Conservation (phyloP, 2,888 invertebrate genomes). For the Catocala nupta region DNA sequence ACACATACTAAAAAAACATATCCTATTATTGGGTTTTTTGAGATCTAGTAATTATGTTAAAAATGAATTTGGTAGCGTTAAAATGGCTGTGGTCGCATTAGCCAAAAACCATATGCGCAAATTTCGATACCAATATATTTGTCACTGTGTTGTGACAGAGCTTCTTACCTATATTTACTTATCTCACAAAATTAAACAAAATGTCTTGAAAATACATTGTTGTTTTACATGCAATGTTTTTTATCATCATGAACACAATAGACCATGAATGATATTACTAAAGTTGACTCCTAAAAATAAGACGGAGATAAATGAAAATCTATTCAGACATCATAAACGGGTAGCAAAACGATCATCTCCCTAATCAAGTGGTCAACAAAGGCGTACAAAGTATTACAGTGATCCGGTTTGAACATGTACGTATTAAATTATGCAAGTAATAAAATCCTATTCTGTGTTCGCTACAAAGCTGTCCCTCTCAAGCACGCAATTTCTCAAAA, state of each 20-base stretch:
- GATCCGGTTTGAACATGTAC: slow-evolving; percentile 70
- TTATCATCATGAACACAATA: slow-evolving; percentile 5
- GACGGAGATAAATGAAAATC: slow-evolving; percentile 78
- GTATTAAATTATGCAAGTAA: slow-evolving; percentile 84
- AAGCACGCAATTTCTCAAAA: slow-evolving; percentile 84
- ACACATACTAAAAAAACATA: no score
- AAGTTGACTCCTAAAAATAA: slow-evolving; percentile 63
- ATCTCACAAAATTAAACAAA: not conserved
- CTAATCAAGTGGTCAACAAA: slow-evolving; percentile 72
- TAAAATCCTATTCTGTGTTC: slow-evolving; percentile 76
- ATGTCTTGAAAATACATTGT: not conserved
- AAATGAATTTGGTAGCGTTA: no score
- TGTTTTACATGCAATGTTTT: not conserved
- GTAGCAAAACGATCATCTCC: slow-evolving; percentile 68
- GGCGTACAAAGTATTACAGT: slow-evolving; percentile 65
- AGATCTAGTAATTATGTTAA: no score
- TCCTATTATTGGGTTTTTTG: no score
- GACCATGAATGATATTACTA: slow-evolving; percentile 33
- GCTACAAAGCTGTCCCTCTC: slow-evolving; percentile 71
- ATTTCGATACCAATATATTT: no score
- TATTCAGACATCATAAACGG: slow-evolving; percentile 60
- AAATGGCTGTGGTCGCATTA: no score
- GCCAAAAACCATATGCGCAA: no score
- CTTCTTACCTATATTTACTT: not conserved
- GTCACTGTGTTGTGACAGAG: no score